phyloP scores from a whole-genome alignment of 1,140 invertebrate genomes.

The Coelopa frigida region DNA sequence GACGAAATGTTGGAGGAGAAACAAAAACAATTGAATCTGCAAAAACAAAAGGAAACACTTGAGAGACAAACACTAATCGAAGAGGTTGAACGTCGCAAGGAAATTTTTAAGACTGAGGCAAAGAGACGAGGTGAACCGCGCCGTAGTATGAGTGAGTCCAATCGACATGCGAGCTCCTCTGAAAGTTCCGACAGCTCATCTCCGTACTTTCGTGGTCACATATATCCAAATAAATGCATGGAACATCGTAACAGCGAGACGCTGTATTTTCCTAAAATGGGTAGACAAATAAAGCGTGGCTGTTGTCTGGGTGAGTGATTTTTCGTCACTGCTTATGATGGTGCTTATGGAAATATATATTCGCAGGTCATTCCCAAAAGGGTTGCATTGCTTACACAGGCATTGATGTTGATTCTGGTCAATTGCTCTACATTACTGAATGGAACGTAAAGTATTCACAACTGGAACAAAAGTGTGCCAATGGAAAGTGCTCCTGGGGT shows the following conservation, averaged over 20 bases:
- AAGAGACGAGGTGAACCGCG: conserved; percentile 32
- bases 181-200: conserved; percentile 39
- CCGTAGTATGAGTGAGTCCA: conserved; percentile 40
- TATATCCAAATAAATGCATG: conserved; percentile 31
- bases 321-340: too few relatives aligned
- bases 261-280: conserved; percentile 36
- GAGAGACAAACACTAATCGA: conserved; percentile 36
- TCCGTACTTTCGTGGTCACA: conserved; percentile 31
- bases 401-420: conserved; percentile 59
- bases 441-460: conserved; percentile 56
- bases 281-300: conserved; percentile 34
- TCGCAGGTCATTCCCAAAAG: conserved; percentile 56
- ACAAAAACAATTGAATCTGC: conserved; percentile 52
- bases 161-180: conserved; percentile 34
- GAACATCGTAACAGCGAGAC: conserved; percentile 38
- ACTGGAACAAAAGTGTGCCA: conserved; percentile 30
- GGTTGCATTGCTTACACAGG: conserved; percentile 63
- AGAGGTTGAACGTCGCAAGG: conserved; percentile 41
- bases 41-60: conserved; percentile 49
- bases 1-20: conserved; percentile 72
- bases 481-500: conserved; percentile 32
- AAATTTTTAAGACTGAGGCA: conserved; percentile 37
- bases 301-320: conserved; percentile 30
- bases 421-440: conserved; percentile 60
- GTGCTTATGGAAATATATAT: too few relatives aligned